These are phyloP conservation scores for Bellardia bayeri DNA, from an alignment of 2,888 invertebrate species.

Conservation along the genomic window DNA sequence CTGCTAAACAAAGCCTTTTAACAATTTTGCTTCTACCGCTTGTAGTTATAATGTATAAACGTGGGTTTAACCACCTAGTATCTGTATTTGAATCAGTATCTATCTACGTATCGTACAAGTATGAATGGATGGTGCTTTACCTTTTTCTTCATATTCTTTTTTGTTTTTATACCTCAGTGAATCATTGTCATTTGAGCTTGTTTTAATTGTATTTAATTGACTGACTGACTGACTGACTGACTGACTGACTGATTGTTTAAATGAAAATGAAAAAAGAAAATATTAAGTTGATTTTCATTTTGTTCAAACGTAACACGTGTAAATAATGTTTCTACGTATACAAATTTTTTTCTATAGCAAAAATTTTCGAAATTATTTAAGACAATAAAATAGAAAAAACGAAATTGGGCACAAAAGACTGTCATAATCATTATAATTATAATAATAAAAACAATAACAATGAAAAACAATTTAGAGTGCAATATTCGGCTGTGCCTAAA, in stretches of 20 bases:
- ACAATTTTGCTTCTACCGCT: too few relatives aligned
- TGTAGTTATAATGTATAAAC: too few relatives aligned
- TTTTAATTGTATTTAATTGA: constrained; percentile 61
- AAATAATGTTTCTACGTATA: neutral
- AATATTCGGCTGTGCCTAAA: too few relatives aligned
- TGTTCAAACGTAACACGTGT: constrained; percentile 32
- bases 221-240: constrained; percentile 24
- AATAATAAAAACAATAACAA: constrained; percentile 27
- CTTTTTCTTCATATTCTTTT: constrained; percentile 4
- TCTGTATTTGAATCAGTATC: constrained; percentile 12
- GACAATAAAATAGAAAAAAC: neutral
- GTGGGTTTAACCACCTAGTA: neutral
- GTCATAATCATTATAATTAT: neutral
- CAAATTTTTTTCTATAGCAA: neutral
- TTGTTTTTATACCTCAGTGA: constrained; percentile 9
- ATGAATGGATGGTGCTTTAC: constrained; percentile 20
- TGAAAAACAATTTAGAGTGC: neutral
- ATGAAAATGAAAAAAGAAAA: constrained; percentile 54
- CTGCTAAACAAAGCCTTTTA: too few relatives aligned
- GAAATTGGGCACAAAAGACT: constrained; percentile 1
- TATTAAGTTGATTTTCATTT: constrained; percentile 38
- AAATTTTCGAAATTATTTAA: constrained; percentile 11
- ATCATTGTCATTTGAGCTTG: constrained; percentile 48
- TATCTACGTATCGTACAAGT: neutral
- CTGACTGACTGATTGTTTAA: constrained; percentile 10